Percentiles rank a stretch among this genome's conserved stretches.
Evolutionary conservation across 1,140 invertebrate species (phyloP).

Genomic region (Eupristina koningsbergeri): DNA sequence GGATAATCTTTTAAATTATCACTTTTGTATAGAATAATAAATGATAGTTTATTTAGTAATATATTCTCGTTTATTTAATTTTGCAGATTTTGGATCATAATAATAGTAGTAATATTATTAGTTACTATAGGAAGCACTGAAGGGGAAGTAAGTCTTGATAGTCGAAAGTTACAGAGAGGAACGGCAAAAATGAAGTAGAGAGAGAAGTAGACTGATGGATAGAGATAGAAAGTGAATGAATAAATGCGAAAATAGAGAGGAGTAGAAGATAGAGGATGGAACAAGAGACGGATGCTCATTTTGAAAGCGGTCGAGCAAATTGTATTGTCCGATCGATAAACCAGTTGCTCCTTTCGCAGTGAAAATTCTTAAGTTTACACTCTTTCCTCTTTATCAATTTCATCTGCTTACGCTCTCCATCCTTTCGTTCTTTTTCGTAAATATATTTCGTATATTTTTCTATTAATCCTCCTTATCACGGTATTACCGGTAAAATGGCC

Average conservation of each 20-base stretch:
- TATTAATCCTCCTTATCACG: not conserved
- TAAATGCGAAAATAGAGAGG: not conserved
- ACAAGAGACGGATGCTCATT: conserved; percentile 30
- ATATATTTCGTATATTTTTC: too few relatives aligned
- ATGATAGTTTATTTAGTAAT: not conserved
- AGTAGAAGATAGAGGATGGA: not conserved
- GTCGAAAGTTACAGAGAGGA: not conserved
- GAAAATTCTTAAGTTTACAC: not conserved
- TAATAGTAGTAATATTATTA: not conserved
- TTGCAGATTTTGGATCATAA: not conserved
- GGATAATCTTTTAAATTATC: not conserved
- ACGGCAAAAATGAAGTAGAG: not conserved
- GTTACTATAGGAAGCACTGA: not conserved
- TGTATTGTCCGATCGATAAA: conserved; percentile 15
- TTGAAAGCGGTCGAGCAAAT: conserved; percentile 33
- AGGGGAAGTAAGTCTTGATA: not conserved
- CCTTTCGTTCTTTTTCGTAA: not conserved
- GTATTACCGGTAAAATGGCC: not conserved
- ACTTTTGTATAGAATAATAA: not conserved
- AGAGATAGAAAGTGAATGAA: not conserved
- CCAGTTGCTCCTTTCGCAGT: not conserved
- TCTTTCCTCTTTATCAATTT: not conserved
- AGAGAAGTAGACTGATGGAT: conserved; percentile 2
- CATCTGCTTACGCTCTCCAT: not conserved
- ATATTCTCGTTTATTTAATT: not conserved